Percentiles rank a stretch among this genome's conserved stretches.
phyloP scores from a whole-genome alignment of 2,113 vertebrate species.

The Oreotrochilus melanogaster region DNA sequence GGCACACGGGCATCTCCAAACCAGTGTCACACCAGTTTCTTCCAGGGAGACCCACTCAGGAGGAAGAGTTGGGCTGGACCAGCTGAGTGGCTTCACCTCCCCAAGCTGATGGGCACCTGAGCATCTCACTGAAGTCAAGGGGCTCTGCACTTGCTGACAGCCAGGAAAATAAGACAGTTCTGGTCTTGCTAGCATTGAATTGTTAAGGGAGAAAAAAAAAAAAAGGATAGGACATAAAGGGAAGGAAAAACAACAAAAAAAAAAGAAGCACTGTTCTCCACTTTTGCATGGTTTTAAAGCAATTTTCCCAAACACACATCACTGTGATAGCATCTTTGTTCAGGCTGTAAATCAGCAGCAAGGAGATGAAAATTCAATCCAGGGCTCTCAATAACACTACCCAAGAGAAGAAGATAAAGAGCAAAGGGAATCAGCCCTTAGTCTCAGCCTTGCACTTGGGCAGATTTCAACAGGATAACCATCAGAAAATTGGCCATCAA shows the following conservation, averaged over 20 bases:
- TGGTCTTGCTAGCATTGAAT: not conserved
- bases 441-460: not conserved
- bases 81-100: not conserved
- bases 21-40: not conserved
- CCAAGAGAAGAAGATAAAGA: not conserved
- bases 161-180: not conserved
- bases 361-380: not conserved
- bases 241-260: no score
- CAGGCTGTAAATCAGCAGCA: not conserved
- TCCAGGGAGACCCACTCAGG: accelerated
- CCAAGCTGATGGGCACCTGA: accelerated
- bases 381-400: not conserved
- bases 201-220: no score
- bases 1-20: not conserved
- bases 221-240: not conserved
- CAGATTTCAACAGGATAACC: not conserved
- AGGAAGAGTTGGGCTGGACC: not conserved
- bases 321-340: not conserved
- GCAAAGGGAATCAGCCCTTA: not conserved
- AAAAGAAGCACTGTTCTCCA: not conserved
- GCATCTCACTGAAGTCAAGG: not conserved
- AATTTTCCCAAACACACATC: not conserved
- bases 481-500: not conserved
- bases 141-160: not conserved
- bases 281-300: not conserved